These are phyloP conservation scores for Apolygus lucorum DNA, from an alignment of 1,140 invertebrate genomes.

Conservation along the genomic window DNA sequence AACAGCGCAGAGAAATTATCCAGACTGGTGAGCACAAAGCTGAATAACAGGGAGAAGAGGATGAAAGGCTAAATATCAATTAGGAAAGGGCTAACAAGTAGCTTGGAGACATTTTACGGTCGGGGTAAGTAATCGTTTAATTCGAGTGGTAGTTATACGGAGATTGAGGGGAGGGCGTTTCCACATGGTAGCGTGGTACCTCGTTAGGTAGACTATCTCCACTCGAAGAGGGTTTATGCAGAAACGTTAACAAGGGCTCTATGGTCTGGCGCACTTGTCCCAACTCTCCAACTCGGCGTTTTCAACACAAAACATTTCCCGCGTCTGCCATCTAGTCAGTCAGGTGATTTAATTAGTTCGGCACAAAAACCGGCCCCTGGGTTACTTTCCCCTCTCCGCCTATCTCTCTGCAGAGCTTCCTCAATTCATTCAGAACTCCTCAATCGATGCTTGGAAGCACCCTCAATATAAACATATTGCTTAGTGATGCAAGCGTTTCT, in stretches of 20 bases:
- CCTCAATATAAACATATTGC: too few species aligned
- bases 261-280: conserved; percentile 3
- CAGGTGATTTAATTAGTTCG: conserved; percentile 10
- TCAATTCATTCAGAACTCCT: too few species aligned
- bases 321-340: conserved; percentile 1
- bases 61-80: conserved; percentile 21
- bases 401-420: too few species aligned
- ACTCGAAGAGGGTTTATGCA: conserved; percentile 11
- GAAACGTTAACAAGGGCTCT: conserved; percentile 11
- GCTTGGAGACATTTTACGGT: conserved; percentile 20
- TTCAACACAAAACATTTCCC: conserved; percentile 3
- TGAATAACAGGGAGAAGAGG: conserved; percentile 18
- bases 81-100: conserved; percentile 23
- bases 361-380: background rate
- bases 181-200: conserved; percentile 12
- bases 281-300: conserved; percentile 12
- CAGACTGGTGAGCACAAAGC: conserved; percentile 21
- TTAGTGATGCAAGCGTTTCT: too few species aligned
- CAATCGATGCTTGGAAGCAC: too few species aligned
- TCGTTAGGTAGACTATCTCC: conserved; percentile 13
- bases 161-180: conserved; percentile 1
- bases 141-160: conserved; percentile 21
- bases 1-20: conserved; percentile 16
- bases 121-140: conserved; percentile 24
- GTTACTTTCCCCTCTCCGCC: background rate